Evolutionary conservation across 2,888 invertebrate species (phyloP), one percentile per base, ranked within the genome.

Genomic region (Conus canariensis): DNA sequence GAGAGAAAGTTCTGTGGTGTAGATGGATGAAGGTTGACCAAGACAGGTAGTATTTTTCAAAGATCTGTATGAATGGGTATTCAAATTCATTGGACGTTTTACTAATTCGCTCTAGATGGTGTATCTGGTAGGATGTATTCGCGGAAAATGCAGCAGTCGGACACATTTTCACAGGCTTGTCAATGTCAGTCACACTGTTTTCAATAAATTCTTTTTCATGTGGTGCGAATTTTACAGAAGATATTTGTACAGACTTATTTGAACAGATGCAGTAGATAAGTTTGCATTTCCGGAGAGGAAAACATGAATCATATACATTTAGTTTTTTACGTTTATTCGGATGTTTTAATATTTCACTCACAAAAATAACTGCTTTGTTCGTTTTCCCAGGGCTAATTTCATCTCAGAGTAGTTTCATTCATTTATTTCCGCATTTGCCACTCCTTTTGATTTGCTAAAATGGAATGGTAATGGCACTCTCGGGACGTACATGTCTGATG

Each of bases 401-500:
- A 80, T 85, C 74, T 88, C 58, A 85, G 25, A 60, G 56, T 64
- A 56, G 86, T 64, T 60, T 67, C 74, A 70, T 64, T 80, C n/a
- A 22, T 88, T 86, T 45, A 7, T 83, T 77, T 74, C 85, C 19
- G 82, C 58, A 83, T 83, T 83, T 16, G 58, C 82, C 58, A 83
- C 45, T 12, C 45, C 56, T n/a, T 77, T 85, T 86, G 30, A 80
- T 90, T n/a, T 45, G 77, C 58, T 82, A 45, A 10, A 16, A 59
- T 67, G 87, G 86, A 90, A 90, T 90, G 85, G 90, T 90, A 82
- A 87, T 90, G 90, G 87, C 87, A 90, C 74, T 59, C 58, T 14
- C 12, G 82, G 45, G n/a, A 74, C 19, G 70, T 85, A 70, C 67
- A 30, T 60, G 45, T 56, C 25, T 88, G 82, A 83, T 19, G 22